Evolutionary conservation across 1,140 invertebrate species (phyloP), one percentile per base, ranked within the genome.

Genomic region (Euwallacea similis): DNA sequence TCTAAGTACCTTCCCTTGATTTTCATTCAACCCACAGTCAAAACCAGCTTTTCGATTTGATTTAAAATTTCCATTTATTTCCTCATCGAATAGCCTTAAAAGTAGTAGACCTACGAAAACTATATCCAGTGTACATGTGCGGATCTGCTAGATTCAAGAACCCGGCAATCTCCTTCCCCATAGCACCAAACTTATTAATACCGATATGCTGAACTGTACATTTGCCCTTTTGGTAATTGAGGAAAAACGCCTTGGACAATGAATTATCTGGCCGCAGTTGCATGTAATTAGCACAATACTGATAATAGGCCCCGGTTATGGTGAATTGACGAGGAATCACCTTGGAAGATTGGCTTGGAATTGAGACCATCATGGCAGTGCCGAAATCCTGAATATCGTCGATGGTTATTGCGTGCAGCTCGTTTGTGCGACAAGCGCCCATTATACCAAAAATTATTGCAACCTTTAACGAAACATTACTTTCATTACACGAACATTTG

Each of bases 61-160:
- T 33, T 2, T 33, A 33, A 33, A 1, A 33, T 1, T 33, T 33
- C 21, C 21, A 33, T 33, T 33, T 33, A 33, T 33, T 33, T 33
- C 21, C 21, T 33, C 21, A 33, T 33, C 21, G 1, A 33, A 33
- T 33, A 33, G 21, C 21, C 21, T 33, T 33, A 33, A 33, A 33
- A 33, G 21, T 33, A 33, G 21, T 33, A 33, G 21, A 33, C 21
- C 21, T 33, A 13, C 76, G 73, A 69, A 80, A 79, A 47, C 73
- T 71, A 54, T 79, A 75, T 59, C 79, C 79, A 44, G 79, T 76
- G 60, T 79, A 81, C 11, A 42, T 16, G 7, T 78, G 66, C 46
- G 77, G 60, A 68, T 82, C 54, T 46, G 69, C 54, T 21, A 81
- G 69, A 42, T 75, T 69, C 42, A 79, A 73, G 74, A 69, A 80